Evolutionary conservation across 1,140 invertebrate genomes (phyloP), one percentile per base, ranked within the genome.

Genomic region (Nautilus pompilius): DNA sequence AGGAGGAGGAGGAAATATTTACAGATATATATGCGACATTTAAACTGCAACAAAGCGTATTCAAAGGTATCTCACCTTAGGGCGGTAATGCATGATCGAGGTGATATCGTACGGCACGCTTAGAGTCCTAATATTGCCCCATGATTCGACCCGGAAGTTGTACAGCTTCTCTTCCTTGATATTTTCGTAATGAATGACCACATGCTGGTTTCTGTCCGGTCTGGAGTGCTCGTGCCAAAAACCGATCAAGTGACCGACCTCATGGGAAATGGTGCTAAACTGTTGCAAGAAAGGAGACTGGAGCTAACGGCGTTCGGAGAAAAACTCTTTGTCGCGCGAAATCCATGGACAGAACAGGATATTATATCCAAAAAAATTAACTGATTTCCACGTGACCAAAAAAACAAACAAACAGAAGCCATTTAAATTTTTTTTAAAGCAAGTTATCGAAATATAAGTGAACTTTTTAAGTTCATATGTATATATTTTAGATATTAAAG

Each of bases 141-240:
- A 90, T 8, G 92, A 94, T 29, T 97, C 82, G 81, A 95, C 96
- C 75, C 98, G 95, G 82, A 99, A 98, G 79, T 99, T 98, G 80
- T 96, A 98, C 74, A 97, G 93, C 84, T 98, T 95, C 51, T 94
- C 71, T 6, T 61, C 59, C 17, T 66, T 60, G n/a, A 79, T 71
- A 33, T 72, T 67, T 48, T 73, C 60, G 10, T 68, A 46, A 22
- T 71, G 57, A 30, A 76, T 68, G 20, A 22, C 66, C 30, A 82
- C 70, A 54, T 74, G 72, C 3, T 65, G 56, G 22, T 81, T 74
- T 55, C 81, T 58, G 69, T 81, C 80, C 1, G 76, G 75, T 33
- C 81, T 60, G 8, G 77, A 73, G 45, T 84, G 83, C 63, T 84
- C 82, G 63, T 84, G 82, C 69, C 74, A 78, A 56, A 81, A 80